Conservation (phyloP, 2,113 vertebrate species). For the Xiphophorus hellerii region DNA sequence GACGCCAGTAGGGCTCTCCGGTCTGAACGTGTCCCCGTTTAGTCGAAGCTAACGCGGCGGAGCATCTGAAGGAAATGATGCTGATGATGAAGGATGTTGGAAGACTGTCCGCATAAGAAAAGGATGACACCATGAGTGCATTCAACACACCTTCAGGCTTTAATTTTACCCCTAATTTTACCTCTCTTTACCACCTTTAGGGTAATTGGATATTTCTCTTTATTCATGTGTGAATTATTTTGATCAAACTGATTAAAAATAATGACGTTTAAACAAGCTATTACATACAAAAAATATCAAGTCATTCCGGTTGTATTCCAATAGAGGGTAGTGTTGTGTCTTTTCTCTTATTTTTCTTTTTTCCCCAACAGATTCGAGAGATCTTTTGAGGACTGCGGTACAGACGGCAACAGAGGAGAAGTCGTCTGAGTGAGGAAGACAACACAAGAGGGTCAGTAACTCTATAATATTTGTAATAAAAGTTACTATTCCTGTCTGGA, state of each 20-base stretch:
- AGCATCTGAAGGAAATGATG: conserved; percentile 30
- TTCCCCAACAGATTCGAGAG: conserved; percentile 14
- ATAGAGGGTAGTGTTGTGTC: conserved; percentile 53
- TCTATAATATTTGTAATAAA: background rate
- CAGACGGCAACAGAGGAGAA: conserved; percentile 20
- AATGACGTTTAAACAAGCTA: background rate
- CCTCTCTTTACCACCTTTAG: background rate
- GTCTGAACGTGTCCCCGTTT: conserved; percentile 12
- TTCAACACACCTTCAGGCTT: conserved; percentile 17
- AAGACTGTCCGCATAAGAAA: conserved; percentile 35
- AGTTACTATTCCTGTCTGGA: background rate
- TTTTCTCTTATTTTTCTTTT: conserved; percentile 27
- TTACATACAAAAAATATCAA: background rate
- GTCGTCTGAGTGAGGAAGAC: background rate
- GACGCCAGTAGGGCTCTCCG: background rate
- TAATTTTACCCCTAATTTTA: background rate
- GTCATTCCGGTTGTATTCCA: conserved; percentile 27
- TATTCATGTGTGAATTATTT: background rate
- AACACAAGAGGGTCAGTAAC: conserved; percentile 21
- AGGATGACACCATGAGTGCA: conserved; percentile 27
- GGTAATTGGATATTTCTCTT: background rate
- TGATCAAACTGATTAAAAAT: background rate
- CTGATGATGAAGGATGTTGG: conserved; percentile 34
- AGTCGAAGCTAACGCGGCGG: conserved; percentile 40
- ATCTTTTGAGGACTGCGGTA: conserved; percentile 30